A percentile compares a stretch with the other conserved stretches of the same genome.
Conservation (phyloP, 2,797 vertebrate genomes). For the Okamejei kenojei region DNA sequence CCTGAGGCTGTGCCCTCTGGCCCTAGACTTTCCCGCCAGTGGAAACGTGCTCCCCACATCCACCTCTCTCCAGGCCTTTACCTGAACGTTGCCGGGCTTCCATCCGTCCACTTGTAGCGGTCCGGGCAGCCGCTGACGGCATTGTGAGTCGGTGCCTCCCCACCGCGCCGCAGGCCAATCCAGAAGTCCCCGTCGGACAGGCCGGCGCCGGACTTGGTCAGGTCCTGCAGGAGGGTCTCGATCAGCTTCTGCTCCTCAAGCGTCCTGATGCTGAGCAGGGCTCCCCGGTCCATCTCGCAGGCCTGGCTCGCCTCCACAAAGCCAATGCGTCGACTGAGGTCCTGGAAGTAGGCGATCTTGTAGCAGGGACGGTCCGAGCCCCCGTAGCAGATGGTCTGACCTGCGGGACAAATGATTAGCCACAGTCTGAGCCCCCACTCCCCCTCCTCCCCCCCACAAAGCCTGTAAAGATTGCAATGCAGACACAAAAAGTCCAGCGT, state of each 20-base stretch:
- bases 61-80: constrained; percentile 41
- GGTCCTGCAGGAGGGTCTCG: constrained; percentile 73
- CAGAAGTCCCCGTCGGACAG: constrained; percentile 90
- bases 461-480: too few species aligned
- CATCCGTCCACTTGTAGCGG: constrained; percentile 85
- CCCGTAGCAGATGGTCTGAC: constrained; percentile 78
- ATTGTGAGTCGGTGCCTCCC: constrained; percentile 54
- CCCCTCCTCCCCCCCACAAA: too few species aligned
- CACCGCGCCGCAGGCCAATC: constrained; percentile 82
- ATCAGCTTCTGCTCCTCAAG: constrained; percentile 75
- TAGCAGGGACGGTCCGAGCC: constrained; percentile 72
- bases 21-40: too few species aligned
- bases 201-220: constrained; percentile 63
- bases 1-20: too few species aligned
- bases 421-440: not conserved
- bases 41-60: too few species aligned
- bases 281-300: constrained; percentile 74
- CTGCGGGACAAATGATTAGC: constrained; percentile 52
- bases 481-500: too few species aligned
- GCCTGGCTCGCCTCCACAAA: constrained; percentile 76
- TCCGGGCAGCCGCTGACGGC: constrained; percentile 66
- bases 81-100: constrained; percentile 74
- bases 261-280: constrained; percentile 75
- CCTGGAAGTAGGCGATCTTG: constrained; percentile 89
- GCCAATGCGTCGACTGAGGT: constrained; percentile 77